phyloP scores from a whole-genome alignment of 2,888 invertebrate species.

The Drosophila kuntzei region DNA sequence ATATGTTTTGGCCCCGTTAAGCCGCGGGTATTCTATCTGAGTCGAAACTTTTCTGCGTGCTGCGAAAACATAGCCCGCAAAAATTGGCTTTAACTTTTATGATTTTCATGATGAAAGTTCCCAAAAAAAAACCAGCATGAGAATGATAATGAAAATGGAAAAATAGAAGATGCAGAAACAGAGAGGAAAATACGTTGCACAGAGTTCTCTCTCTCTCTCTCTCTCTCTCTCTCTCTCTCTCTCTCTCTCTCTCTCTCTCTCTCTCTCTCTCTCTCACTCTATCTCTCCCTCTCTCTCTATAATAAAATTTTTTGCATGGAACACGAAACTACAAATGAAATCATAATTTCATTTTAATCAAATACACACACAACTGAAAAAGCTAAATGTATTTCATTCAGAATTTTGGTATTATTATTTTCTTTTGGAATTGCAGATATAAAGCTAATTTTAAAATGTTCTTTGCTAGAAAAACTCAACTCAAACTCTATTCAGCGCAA shows the following conservation, averaged over 20 bases:
- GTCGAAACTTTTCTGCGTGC: constrained; percentile 62
- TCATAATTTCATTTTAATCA: constrained; percentile 61
- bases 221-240: not conserved
- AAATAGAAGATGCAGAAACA: not conserved
- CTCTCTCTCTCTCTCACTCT: not conserved
- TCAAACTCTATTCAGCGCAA: too few species aligned
- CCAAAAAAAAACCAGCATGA: not conserved
- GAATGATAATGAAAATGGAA: not conserved
- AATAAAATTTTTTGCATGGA: constrained; percentile 60
- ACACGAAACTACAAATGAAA: constrained; percentile 61
- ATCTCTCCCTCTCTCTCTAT: constrained; percentile 2
- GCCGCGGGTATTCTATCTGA: constrained; percentile 59
- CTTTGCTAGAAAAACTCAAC: not conserved
- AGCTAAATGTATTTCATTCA: constrained; percentile 3
- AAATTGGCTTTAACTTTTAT: constrained; percentile 66
- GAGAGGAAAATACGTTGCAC: constrained; percentile 14
- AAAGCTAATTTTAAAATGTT: not conserved
- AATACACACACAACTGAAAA: not conserved
- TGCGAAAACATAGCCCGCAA: constrained; percentile 50
- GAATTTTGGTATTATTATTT: not conserved
- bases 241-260: not conserved
- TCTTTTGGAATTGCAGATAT: not conserved
- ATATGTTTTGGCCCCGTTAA: constrained; percentile 40
- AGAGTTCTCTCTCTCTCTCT: not conserved
- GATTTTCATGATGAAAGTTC: constrained; percentile 63